A percentile compares a stretch with the other conserved stretches of the same genome.
These are phyloP conservation scores for Bugula neritina DNA, from an alignment of 2,888 invertebrate species.

Conservation along the genomic window DNA sequence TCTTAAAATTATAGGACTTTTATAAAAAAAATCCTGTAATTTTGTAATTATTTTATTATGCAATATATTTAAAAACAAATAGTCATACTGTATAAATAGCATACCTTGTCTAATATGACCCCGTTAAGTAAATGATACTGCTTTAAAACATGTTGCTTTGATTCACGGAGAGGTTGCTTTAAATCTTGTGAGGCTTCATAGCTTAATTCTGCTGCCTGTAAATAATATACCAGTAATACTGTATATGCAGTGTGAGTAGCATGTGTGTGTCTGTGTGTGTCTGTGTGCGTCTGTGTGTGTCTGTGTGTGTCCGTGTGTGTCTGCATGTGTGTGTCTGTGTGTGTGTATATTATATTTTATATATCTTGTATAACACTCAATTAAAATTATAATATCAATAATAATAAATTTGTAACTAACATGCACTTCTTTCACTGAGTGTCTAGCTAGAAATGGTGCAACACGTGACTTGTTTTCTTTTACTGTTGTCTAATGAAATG, in stretches of 20 bases:
- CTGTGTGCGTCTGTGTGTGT: no score
- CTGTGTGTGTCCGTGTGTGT: no score
- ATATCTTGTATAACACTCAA: no score
- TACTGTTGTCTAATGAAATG: no score
- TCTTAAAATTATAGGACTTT: no score
- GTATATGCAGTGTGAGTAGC: not conserved
- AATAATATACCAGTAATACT: not conserved
- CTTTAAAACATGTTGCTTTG: not conserved
- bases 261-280: not conserved
- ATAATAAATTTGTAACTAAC: no score
- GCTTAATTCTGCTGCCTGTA: not conserved
- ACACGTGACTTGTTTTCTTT: no score
- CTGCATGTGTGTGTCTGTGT: no score
- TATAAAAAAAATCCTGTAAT: not conserved
- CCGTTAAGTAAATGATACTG: not conserved
- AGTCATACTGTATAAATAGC: not conserved
- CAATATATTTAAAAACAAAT: not conserved
- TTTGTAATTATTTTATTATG: not conserved
- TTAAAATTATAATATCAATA: no score
- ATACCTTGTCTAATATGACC: not conserved
- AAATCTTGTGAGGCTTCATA: conserved; percentile 12
- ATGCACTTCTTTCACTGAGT: no score
- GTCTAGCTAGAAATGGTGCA: no score
- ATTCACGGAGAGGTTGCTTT: not conserved
- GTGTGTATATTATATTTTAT: no score